Evolutionary conservation across 2,113 vertebrate genomes (phyloP), one percentile per base, ranked within the genome.

Genomic region (Arenaria interpres): DNA sequence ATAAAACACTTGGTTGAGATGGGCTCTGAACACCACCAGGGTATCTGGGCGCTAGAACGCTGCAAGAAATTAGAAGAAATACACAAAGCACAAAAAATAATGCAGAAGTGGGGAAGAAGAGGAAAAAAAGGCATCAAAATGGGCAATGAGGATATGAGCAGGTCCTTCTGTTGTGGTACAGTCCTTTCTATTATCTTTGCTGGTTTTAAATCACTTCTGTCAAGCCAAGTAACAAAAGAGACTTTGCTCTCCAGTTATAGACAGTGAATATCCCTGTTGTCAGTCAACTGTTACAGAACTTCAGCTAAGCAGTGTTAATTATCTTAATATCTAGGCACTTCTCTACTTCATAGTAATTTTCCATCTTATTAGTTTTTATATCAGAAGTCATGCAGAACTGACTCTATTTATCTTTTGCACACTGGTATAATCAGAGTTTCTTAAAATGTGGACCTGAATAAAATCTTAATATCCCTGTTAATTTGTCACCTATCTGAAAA

Each of bases 291-390:
- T 46, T 96, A 48, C 96, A 94, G 93, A 97, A 78, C 59, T 90
- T 85, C 95, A 92, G 5, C 92, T 83, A 88, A 95, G 93, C 96
- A 90, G 23, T 43, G 80, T 32, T 95, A 94, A 95, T 97, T 97
- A 96, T 59, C 75, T 89, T 90, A 97, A 97, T 83, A 88, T 33
- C 32, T 1, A 95, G 82, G 48, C 93, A 96, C 54, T 88, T 88
- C 95, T 75, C 95, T 90, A 35, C 93, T 88, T 96, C 79, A 76
- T 83, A 96, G 88, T 78, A 93, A 97, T 98, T 98, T 98, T 97
- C 97, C 90, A 96, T 95, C 74, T 84, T 96, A 93, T 97, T 96
- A 96, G 81, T 90, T 98, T 96, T 98, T 97, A 95, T 96, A 95
- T 81, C 87, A 96, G 75, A 97, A 97, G 83, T 82, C 96, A 96